These are phyloP conservation scores for Micropterix aruncella DNA, from an alignment of 2,888 invertebrate species.

Conservation along the genomic window DNA sequence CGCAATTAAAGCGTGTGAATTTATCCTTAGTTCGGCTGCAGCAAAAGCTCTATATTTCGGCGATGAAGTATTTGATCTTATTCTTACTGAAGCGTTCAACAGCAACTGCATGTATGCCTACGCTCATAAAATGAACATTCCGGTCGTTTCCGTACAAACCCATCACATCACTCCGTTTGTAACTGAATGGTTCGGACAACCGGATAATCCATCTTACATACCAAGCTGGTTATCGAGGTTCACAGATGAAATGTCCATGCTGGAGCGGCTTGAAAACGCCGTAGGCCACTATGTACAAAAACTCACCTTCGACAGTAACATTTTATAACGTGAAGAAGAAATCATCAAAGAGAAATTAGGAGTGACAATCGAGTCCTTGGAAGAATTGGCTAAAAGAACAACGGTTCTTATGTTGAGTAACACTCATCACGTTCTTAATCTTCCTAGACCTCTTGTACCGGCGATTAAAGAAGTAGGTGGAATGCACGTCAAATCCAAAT, in stretches of 20 bases:
- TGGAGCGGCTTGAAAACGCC: constrained; percentile 30
- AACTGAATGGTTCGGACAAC: constrained; percentile 26
- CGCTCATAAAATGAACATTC: constrained; percentile 38
- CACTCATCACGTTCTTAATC: constrained; percentile 44
- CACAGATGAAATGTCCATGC: constrained; percentile 32
- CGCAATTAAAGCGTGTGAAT: constrained; percentile 20
- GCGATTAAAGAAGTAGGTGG: constrained; percentile 50
- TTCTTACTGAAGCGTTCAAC: constrained; percentile 47
- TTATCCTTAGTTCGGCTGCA: constrained; percentile 24
- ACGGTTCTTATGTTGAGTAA: constrained; percentile 39
- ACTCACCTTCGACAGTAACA: background rate
- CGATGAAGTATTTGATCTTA: constrained; percentile 39
- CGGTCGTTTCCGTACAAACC: constrained; percentile 40
- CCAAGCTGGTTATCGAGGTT: constrained; percentile 37
- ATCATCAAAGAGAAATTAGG: constrained; percentile 23
- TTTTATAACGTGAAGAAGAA: background rate
- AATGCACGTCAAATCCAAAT: constrained; percentile 29
- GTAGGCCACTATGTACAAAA: constrained; percentile 12
- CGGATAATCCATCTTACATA: constrained; percentile 35
- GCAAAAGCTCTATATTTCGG: constrained; percentile 23
- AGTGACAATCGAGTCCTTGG: constrained; percentile 31
- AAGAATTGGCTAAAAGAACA: constrained; percentile 34
- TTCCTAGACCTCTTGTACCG: constrained; percentile 38
- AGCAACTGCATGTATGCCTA: constrained; percentile 50
- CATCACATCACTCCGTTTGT: constrained; percentile 44